phyloP scores from a whole-genome alignment of 2,797 vertebrate species.

The Typhlichthys eigenmanni region DNA sequence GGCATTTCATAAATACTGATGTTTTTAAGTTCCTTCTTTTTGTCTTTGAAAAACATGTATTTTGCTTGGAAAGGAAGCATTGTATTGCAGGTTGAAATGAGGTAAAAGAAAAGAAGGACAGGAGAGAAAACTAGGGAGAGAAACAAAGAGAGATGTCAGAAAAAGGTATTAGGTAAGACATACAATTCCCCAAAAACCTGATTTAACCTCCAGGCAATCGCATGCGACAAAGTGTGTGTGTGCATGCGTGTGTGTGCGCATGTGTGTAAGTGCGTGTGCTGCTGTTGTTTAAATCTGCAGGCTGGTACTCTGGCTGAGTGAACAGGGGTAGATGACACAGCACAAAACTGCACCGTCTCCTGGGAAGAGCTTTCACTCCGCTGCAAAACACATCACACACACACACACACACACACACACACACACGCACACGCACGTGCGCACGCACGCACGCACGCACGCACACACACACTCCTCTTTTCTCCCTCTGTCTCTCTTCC shows the following conservation, averaged over 20 bases:
- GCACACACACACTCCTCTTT: neutral
- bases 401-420: neutral
- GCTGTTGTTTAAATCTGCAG: neutral
- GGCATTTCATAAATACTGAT: neutral
- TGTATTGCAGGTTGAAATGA: neutral
- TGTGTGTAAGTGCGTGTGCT: conserved; percentile 6
- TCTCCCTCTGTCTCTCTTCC: neutral
- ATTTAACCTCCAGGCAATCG: conserved; percentile 54
- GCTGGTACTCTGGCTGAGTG: conserved; percentile 9
- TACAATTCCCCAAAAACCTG: conserved; percentile 33
- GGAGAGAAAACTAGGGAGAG: conserved; percentile 3
- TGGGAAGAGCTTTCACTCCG: conserved; percentile 4
- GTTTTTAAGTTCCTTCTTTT: neutral
- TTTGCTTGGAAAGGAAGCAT: conserved; percentile 1
- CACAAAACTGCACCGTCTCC: conserved; percentile 41
- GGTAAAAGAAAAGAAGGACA: neutral
- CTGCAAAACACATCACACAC: neutral
- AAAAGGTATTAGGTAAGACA: conserved; percentile 43
- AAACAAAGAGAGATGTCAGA: conserved; percentile 20
- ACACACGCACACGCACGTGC: neutral
- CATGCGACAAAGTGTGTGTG: conserved; percentile 24
- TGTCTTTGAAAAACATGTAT: neutral
- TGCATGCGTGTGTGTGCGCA: conserved; percentile 16
- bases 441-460: neutral
- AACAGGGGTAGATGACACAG: conserved; percentile 15